Base-by-base conservation (phyloP, 2,888 invertebrate species). In the Linhomoeus sp. region DNA sequence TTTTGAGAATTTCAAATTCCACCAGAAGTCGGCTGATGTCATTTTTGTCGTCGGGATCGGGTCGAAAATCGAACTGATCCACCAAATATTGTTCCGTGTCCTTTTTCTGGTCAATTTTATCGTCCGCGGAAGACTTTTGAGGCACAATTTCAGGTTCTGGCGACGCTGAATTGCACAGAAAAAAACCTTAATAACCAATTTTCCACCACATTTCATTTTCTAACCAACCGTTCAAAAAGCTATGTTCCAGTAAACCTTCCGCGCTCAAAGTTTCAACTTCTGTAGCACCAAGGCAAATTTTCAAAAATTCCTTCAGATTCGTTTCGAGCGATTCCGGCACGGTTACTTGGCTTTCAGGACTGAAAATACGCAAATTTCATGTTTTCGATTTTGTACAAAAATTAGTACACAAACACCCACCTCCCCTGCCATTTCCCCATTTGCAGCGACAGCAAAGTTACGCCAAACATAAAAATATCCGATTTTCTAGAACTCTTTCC, bases 261-360 rank as follows among this genome's bases (percentile, higher is more conserved):
- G 29, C 29, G 7, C 7, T 29, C 5, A 9, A 29, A 12, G 5
- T 29, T 5, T 29, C 29, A 12, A 9, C 29, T 29, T 29, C 29
- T 5, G 29, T 29, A 12, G 12, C 5, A 29, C 29, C 29, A 29
- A 29, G 12, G 7, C 7, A 5, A 5, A 12, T 79, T 37, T 73
- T 71, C 50, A 82, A 68, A 64, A 83, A 81, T 59, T 82, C 81
- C 57, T 75, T 75, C 2, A 81, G 72, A 39, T 77, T 74, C 22
- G 71, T 66, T 25, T 79, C 67, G 33, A 73, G 60, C 23, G 72
- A 69, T 0, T 69, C 61, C 1, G 78, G 77, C 54, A 80, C 70
- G 50, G 75, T 74, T 7, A 74, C 67, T 48, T 71, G 65, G 41
- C 68, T 67, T 42, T 72, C 71, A 19, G 68, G 65, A 7, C 73